Percentiles rank a stretch among this genome's conserved stretches.
Evolutionary conservation across 2,797 vertebrate species (phyloP).

Genomic region (Rhabdophis nuchalis): DNA sequence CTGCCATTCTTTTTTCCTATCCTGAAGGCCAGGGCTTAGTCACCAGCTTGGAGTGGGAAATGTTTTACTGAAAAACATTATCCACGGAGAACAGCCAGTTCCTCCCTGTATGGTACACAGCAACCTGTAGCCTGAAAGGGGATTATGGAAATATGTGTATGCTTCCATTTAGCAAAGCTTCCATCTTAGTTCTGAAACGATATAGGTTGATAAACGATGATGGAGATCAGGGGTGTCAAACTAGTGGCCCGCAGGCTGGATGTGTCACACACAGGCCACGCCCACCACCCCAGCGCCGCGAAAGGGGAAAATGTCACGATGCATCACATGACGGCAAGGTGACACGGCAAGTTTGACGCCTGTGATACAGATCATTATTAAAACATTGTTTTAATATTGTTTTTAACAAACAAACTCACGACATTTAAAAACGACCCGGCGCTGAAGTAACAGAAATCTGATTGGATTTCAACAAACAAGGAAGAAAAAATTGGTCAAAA

Average conservation of each 20-base stretch:
- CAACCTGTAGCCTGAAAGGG: neutral
- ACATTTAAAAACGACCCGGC: neutral
- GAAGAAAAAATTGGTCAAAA: neutral
- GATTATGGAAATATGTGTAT: neutral
- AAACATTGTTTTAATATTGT: neutral
- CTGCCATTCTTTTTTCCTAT: conserved; percentile 22
- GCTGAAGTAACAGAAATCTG: neutral
- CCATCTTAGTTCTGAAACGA: neutral
- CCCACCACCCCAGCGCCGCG: too few relatives aligned
- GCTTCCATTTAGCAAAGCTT: neutral
- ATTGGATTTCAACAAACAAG: neutral
- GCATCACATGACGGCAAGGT: too few relatives aligned
- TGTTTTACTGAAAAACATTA: conserved; percentile 19
- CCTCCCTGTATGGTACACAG: neutral
- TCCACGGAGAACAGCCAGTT: conserved; percentile 24
- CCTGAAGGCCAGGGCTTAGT: conserved; percentile 27
- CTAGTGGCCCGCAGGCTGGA: too few relatives aligned
- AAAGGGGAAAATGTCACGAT: too few relatives aligned
- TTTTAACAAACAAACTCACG: neutral
- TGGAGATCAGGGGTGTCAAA: neutral
- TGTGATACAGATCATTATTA: too few relatives aligned
- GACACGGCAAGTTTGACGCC: too few relatives aligned
- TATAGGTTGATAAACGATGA: neutral
- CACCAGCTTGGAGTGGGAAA: conserved; percentile 16
- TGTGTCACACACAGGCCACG: too few relatives aligned